Evolutionary conservation across 2,113 vertebrate species (phyloP).

Genomic region (Cyanoderma ruficeps): DNA sequence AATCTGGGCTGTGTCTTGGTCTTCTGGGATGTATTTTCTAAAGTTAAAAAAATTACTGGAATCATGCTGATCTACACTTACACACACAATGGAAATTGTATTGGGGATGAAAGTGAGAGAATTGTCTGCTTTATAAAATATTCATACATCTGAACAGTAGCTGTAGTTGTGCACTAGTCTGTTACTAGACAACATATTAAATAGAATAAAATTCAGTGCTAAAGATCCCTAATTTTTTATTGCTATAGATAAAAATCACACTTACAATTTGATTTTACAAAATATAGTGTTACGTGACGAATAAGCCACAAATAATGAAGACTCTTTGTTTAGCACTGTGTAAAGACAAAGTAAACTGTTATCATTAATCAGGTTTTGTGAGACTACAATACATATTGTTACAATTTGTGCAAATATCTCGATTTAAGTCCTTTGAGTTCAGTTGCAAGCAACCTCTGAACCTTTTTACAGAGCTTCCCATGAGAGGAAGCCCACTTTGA

Average conservation of each 20-base stretch:
- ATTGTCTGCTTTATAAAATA: background rate
- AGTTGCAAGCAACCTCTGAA: background rate
- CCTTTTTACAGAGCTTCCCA: background rate
- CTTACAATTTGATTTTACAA: background rate
- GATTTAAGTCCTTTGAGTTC: background rate
- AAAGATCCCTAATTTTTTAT: background rate
- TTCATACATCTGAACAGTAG: background rate
- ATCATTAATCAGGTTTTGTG: background rate
- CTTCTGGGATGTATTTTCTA: background rate
- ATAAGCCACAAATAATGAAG: background rate
- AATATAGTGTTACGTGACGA: background rate
- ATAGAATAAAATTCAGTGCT: background rate
- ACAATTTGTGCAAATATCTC: background rate
- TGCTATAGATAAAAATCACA: background rate
- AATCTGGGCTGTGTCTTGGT: background rate
- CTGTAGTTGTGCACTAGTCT: background rate
- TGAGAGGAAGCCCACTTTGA: background rate
- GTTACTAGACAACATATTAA: background rate
- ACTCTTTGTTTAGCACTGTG: background rate
- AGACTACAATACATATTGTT: background rate
- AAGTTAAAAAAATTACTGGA: background rate
- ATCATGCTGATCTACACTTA: background rate
- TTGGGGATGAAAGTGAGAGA: background rate
- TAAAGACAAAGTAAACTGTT: background rate
- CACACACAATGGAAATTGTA: background rate